These are phyloP conservation scores for Mormoops blainvillei DNA, from an alignment of 2,113 vertebrate species.

Conservation along the genomic window DNA sequence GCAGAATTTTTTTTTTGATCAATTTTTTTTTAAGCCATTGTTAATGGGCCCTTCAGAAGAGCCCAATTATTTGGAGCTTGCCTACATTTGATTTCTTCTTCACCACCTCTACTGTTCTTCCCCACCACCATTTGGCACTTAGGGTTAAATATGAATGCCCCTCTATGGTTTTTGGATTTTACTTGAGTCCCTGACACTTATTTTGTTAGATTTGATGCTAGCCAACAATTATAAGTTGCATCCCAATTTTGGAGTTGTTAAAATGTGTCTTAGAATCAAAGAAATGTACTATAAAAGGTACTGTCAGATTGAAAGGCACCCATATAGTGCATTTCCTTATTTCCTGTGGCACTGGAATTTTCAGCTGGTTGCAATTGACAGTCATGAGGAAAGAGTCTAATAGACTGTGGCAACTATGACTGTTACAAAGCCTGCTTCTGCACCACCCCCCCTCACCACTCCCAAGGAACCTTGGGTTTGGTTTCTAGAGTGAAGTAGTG, in stretches of 20 bases:
- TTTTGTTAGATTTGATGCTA: background rate
- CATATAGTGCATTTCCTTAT: background rate
- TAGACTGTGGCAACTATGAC: background rate
- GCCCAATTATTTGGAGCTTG: background rate
- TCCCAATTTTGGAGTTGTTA: background rate
- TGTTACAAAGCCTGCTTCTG: constrained; percentile 3
- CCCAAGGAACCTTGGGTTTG: background rate
- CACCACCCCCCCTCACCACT: background rate
- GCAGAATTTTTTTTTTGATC: background rate
- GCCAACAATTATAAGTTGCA: background rate
- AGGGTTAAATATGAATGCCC: background rate
- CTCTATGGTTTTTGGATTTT: background rate
- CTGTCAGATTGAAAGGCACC: background rate
- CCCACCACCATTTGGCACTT: background rate
- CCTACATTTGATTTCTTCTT: background rate
- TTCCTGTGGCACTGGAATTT: background rate
- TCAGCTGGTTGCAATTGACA: background rate
- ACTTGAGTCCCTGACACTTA: background rate
- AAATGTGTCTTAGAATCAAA: background rate
- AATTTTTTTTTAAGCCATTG: background rate
- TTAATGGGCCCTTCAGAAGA: background rate
- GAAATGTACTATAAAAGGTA: background rate
- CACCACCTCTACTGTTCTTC: background rate
- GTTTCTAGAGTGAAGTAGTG: background rate
- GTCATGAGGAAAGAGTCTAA: background rate